A percentile compares a stretch with the other conserved stretches of the same genome.
These are phyloP conservation scores for Stegophylla sp. DNA, from an alignment of 2,888 invertebrate species.

Conservation along the genomic window DNA sequence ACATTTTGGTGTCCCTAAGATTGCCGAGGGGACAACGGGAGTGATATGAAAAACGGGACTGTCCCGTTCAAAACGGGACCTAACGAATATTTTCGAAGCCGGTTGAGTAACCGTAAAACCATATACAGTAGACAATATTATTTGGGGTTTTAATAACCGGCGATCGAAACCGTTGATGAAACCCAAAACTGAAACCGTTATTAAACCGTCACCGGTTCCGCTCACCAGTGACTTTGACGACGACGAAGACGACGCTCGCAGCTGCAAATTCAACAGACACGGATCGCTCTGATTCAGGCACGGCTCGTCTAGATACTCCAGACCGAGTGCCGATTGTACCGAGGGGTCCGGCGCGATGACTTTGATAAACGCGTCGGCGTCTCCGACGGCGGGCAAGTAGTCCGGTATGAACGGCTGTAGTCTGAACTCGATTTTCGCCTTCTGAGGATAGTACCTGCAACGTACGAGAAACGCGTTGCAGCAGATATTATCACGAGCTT, in stretches of 20 bases:
- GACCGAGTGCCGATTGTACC: conserved; percentile 71
- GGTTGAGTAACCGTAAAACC: too few species aligned
- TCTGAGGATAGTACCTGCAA: conserved; percentile 87
- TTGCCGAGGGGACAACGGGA: too few species aligned
- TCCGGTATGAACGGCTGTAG: conserved; percentile 95
- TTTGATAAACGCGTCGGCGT: conserved; percentile 97
- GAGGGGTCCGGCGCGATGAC: conserved; percentile 78
- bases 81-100: too few species aligned
- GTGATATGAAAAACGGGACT: too few species aligned
- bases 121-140: too few species aligned
- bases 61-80: too few species aligned
- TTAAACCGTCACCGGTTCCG: background rate
- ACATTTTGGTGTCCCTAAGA: too few species aligned
- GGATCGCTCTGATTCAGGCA: conserved; percentile 94
- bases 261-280: conserved; percentile 88
- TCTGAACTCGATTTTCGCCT: conserved; percentile 86
- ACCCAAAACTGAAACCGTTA: too few species aligned
- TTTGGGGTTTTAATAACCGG: too few species aligned
- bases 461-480: background rate
- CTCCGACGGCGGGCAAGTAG: conserved; percentile 96
- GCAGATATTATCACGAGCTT: too few species aligned
- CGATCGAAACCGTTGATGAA: too few species aligned
- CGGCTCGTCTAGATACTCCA: conserved; percentile 91
- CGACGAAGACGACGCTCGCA: conserved; percentile 71
- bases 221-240: conserved; percentile 40